Evolutionary conservation across 2,888 invertebrate species (phyloP).

Genomic region (Nomada goodeniana): DNA sequence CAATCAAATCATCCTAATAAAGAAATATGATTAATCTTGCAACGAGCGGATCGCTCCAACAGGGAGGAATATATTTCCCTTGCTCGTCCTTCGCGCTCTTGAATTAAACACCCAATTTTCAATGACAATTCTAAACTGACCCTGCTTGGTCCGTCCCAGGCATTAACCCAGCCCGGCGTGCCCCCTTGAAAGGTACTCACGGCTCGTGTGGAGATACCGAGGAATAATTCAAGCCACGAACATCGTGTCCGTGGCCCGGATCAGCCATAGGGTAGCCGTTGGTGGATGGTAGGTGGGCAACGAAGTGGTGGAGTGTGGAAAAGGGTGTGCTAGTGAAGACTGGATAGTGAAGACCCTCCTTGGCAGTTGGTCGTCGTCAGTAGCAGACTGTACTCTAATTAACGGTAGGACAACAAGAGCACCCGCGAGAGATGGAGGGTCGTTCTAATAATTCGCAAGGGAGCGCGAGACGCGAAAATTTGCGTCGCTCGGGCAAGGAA

Average conservation of each 20-base stretch:
- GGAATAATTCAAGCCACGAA: conserved; percentile 77
- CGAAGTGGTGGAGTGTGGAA: conserved; percentile 48
- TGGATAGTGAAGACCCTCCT: conserved; percentile 59
- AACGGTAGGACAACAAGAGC: conserved; percentile 76
- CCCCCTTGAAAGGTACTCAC: conserved; percentile 54
- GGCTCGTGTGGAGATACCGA: conserved; percentile 60
- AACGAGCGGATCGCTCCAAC: too few relatives aligned
- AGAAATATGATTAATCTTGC: too few relatives aligned
- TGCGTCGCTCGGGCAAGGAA: background rate
- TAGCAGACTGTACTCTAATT: conserved; percentile 80
- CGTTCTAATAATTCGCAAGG: conserved; percentile 75
- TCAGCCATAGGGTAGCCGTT: conserved; percentile 62
- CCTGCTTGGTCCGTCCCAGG: conserved; percentile 3
- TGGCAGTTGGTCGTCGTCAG: conserved; percentile 77
- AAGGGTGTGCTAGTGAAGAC: conserved; percentile 58
- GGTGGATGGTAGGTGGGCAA: conserved; percentile 45
- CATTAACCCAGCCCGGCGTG: conserved; percentile 24
- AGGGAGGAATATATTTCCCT: too few relatives aligned
- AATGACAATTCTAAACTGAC: conserved; percentile 13
- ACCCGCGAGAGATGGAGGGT: conserved; percentile 73
- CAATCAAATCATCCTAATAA: too few relatives aligned
- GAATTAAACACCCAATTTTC: conserved; percentile 1
- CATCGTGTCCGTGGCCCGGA: conserved; percentile 70
- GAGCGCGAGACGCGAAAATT: conserved; percentile 48
- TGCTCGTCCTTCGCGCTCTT: too few relatives aligned